Conservation (phyloP, 2,113 vertebrate genomes). For the Heterocephalus glaber region DNA sequence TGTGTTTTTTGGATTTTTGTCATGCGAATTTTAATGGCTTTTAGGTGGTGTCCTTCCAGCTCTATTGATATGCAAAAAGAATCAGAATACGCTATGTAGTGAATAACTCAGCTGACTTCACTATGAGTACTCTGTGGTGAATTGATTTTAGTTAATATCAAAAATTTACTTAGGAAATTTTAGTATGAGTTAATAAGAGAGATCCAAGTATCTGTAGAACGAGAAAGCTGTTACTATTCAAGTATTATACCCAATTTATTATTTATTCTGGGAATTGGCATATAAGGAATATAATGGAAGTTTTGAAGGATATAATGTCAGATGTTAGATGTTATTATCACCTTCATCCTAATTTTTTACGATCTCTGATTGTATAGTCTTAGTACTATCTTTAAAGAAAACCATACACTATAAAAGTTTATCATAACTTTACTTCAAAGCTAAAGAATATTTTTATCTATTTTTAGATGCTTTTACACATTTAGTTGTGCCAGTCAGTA, state of each 20-base stretch:
- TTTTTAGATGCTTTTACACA: slow-evolving; percentile 75
- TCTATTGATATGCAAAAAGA: neutral
- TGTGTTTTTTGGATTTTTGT: neutral
- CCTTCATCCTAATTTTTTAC: neutral
- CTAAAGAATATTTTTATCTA: slow-evolving; percentile 75
- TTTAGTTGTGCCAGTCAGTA: slow-evolving; percentile 76
- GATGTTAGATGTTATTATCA: neutral
- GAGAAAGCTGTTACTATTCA: neutral
- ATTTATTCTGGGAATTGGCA: neutral
- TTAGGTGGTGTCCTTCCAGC: neutral
- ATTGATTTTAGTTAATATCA: neutral
- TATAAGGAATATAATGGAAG: neutral
- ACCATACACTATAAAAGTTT: slow-evolving; percentile 36
- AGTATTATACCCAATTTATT: neutral
- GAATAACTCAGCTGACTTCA: neutral
- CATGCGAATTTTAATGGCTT: neutral
- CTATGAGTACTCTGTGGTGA: neutral
- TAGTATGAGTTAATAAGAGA: neutral
- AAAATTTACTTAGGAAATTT: neutral
- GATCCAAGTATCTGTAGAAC: neutral
- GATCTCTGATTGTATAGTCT: neutral
- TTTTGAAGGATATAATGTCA: neutral
- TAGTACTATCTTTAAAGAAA: neutral
- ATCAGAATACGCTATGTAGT: neutral
- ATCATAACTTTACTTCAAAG: slow-evolving; percentile 73